Base-by-base conservation (phyloP, 2,888 invertebrate species). In the Adelognathus sp. region DNA sequence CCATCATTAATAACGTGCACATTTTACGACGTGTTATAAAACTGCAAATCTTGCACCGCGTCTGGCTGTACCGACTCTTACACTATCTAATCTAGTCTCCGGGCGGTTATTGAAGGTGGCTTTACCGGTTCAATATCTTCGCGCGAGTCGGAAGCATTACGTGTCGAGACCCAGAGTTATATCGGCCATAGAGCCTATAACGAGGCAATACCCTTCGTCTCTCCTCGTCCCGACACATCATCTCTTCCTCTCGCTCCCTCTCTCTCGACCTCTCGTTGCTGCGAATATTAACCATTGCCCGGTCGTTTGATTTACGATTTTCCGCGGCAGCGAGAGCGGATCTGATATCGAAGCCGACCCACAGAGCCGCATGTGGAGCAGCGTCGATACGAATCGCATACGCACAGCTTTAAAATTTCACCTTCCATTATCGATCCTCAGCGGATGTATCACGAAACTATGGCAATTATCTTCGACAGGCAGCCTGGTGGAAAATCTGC, bases 391-490 rank as follows among this genome's bases (percentile, higher is more conserved):
- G 7, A 52, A 67, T 54, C 41, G 7, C 41, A n/a, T 3, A 56
- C 31, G 24, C n/a, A n/a, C 24, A 41, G 54, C 63, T 69, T 27
- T 11, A 18, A 44, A 27, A 33, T 16, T 27, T 56, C 16, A 46
- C 54, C 27, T 39, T 64, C 46, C 5, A 44, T 50, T 76, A 71
- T 76, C 60, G 70, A 71, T 71, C 54, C 31, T 24, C 27, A n/a
- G n/a, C 31, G 66, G 36, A 58, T 46, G 64, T 39, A 16, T 5
- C 36, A 29, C 29, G 63, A 24, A 24, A 50, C 76, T 52, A 71
- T 76, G 64, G 71, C 14, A 71, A 76, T 66, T 71, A 76, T 76
- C 71, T 16, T 24, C 33, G 5, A 1, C 50, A n/a, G 21, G 1
- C 24, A 14, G n/a, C 33, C 24, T 14, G 31, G 18, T 29, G 39